These are phyloP conservation scores for Hoplostethus atlanticus DNA, from an alignment of 2,797 vertebrate species.

Conservation along the genomic window DNA sequence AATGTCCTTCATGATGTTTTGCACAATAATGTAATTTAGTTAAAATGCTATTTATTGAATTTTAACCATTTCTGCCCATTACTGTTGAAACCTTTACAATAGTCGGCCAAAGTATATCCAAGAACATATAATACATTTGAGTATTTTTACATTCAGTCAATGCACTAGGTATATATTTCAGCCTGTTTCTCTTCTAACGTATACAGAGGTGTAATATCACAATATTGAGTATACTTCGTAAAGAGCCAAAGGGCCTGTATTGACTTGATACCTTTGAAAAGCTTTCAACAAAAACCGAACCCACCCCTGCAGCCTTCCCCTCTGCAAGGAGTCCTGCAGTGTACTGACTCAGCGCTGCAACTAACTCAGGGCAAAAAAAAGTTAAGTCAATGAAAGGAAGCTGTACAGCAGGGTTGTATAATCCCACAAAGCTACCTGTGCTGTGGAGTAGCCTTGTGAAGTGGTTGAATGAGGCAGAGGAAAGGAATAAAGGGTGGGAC, in stretches of 20 bases:
- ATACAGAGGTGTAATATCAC: too few relatives aligned
- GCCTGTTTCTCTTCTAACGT: background rate
- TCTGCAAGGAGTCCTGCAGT: background rate
- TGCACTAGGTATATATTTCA: background rate
- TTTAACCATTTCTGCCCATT: too few relatives aligned
- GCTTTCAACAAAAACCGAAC: background rate
- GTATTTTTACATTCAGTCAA: background rate
- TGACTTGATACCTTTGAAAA: background rate
- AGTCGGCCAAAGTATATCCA: too few relatives aligned
- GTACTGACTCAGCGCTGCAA: background rate
- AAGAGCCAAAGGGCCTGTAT: background rate
- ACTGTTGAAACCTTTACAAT: too few relatives aligned
- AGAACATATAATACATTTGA: background rate
- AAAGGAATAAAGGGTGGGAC: slow-evolving; percentile 44
- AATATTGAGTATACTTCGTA: too few relatives aligned
- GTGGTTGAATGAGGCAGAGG: slow-evolving; percentile 48
- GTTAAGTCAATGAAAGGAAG: slow-evolving; percentile 35
- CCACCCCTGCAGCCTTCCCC: background rate
- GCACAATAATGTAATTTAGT: too few relatives aligned
- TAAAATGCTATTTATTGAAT: too few relatives aligned
- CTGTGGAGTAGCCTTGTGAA: slow-evolving; percentile 45
- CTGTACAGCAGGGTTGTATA: slow-evolving; percentile 18
- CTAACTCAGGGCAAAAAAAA: slow-evolving; percentile 6
- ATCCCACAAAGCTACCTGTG: slow-evolving; percentile 28
- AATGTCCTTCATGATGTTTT: too few relatives aligned